Evolutionary conservation across 2,888 invertebrate species (phyloP), one percentile per base, ranked within the genome.

Genomic region (Xestoiulus laeticollis): DNA sequence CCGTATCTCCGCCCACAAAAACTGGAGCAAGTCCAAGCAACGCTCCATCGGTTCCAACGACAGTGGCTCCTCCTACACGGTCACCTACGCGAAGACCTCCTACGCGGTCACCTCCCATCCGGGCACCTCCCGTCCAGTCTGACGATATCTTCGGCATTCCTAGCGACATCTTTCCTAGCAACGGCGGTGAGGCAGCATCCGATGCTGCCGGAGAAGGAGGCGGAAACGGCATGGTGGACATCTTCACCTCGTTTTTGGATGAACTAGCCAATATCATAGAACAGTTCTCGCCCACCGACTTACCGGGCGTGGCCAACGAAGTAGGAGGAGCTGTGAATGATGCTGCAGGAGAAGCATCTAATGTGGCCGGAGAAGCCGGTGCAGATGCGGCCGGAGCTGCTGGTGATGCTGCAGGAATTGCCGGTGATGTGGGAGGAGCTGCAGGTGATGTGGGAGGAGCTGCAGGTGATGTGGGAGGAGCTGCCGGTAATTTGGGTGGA

Each of bases 211-310:
- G 43, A 4, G 87, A 33, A 14, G 87, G 48, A 0, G 87, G 33
- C 1, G 87, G 84, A 1, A n/a, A n/a, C 16, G 83, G 83, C 33
- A 44, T 87, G 43, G 43, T 68, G 30, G 19, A 26, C 32, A 48
- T 87, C 43, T 87, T 87, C 48, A 87, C 83, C 26, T 26, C 82
- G 14, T 87, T 87, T 43, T 44, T 87, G 26, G 84, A 87, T 32
- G 83, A 87, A 48, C 16, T 87, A 26, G 87, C 87, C 84, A 84
- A 87, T 30, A 87, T 87, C 59, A 83, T 87, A n/a, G 87, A 87
- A 26, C 43, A 82, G 30, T 87, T 87, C 44, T 38, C 38, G 19
- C 87, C 87, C 16, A 87, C 87, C 1, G 43, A 43, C 6, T 12
- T 86, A 10, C 83, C 43, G 22, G 68, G 68, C n/a, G 19, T 84